phyloP scores from a whole-genome alignment of 2,888 invertebrate species.

The Margaritifera margaritifera region DNA sequence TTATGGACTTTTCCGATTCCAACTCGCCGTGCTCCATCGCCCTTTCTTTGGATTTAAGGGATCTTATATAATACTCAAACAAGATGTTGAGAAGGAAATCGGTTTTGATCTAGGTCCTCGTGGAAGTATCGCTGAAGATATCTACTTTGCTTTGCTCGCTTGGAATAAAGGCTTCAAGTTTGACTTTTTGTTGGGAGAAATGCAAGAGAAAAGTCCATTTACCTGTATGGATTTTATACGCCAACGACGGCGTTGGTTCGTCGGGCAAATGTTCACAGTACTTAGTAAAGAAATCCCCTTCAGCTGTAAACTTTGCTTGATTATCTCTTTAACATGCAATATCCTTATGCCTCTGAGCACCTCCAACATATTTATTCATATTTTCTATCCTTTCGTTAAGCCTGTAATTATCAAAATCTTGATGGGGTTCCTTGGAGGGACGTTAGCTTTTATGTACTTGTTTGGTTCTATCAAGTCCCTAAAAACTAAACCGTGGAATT shows the following conservation, averaged over 20 bases:
- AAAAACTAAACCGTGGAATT: conserved; percentile 14
- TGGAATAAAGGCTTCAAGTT: conserved; percentile 30
- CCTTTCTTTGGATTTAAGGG: conserved; percentile 36
- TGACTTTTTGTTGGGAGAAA: conserved; percentile 33
- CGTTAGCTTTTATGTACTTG: conserved; percentile 24
- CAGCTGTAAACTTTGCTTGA: conserved; percentile 19
- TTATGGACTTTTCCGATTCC: conserved; percentile 30
- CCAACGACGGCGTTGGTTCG: conserved; percentile 34
- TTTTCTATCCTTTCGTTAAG: conserved; percentile 19
- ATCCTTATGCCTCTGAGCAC: conserved; percentile 26
- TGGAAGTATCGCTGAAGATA: conserved; percentile 40
- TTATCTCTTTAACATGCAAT: conserved; percentile 14
- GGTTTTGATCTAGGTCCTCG: conserved; percentile 32
- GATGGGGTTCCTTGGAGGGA: conserved; percentile 28
- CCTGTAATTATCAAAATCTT: conserved; percentile 16
- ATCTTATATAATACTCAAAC: conserved; percentile 30
- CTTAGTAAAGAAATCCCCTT: conserved; percentile 20
- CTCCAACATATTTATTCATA: conserved; percentile 18
- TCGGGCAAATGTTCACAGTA: conserved; percentile 22
- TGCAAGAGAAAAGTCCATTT: conserved; percentile 38
- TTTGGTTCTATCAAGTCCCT: conserved; percentile 30
- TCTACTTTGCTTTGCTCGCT: conserved; percentile 31
- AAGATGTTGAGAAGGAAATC: conserved; percentile 25
- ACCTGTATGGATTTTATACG: conserved; percentile 28
- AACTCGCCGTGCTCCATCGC: conserved; percentile 16